Percentiles rank a stretch among this genome's conserved stretches.
Evolutionary conservation across 2,113 vertebrate species (phyloP).

Genomic region (Zosterops lateralis): DNA sequence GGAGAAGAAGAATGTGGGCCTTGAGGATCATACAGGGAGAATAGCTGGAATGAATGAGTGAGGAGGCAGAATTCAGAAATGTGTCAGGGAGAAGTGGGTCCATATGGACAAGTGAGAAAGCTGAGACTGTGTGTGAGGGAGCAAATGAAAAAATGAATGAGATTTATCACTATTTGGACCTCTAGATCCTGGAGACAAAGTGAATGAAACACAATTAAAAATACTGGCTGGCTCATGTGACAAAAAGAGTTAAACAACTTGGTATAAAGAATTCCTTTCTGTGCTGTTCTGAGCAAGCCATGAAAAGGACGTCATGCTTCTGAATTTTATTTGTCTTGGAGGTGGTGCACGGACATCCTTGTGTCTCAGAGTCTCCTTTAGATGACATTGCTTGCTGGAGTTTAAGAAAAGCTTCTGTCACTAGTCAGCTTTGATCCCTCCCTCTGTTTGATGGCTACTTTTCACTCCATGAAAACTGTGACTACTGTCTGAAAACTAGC

Average conservation of each 20-base stretch:
- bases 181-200: neutral
- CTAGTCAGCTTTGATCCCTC: neutral
- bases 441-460: neutral
- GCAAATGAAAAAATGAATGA: neutral
- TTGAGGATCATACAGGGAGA: neutral
- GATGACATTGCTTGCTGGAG: slow-evolving; percentile 20
- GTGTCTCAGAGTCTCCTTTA: slow-evolving; percentile 42
- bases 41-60: neutral
- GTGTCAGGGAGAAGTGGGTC: neutral
- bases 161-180: neutral
- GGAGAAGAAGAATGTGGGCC: neutral
- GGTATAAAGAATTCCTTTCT: neutral
- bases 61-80: neutral
- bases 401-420: neutral
- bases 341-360: slow-evolving; percentile 55
- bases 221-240: neutral
- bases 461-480: neutral
- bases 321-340: slow-evolving; percentile 64
- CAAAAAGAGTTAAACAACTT: slow-evolving; percentile 12
- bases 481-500: neutral
- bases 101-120: neutral
- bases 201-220: neutral
- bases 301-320: slow-evolving; percentile 51
- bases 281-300: slow-evolving; percentile 18
- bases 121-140: neutral